Evolutionary conservation across 2,888 invertebrate genomes (phyloP), one percentile per base, ranked within the genome.

Genomic region (Merodon equestris): DNA sequence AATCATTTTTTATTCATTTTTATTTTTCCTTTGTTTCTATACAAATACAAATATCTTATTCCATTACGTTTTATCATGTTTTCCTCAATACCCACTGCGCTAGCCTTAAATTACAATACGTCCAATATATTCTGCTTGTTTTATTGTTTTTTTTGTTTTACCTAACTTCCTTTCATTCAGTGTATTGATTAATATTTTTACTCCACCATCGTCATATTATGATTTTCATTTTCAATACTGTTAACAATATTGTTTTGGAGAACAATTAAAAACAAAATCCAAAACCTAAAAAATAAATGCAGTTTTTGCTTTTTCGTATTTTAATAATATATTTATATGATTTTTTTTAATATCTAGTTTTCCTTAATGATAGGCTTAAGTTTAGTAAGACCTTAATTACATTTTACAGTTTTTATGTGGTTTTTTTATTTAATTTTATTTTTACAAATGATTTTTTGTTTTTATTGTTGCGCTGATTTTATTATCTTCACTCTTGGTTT

Each of bases 11-110:
- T 75, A 75, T 71, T 81, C 81, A 74, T 66, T 81, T 81, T 74
- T 81, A 75, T 81, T 74, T 79, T 81, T 71, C 66, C 68, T 81
- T 74, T 75, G 81, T 81, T 81, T 75, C 81, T 81, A 81, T 81
- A 81, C 81, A 81, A 75, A 81, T 81, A 81, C 81, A 81, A 81
- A 81, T 81, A 75, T 79, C 79, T 79, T 79, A 74, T 74, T 54
- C 63, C 79, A 74, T 74, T 79, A 79, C 79, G 68, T 68, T 64
- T 27, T 74, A 79, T 73, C 79, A 73, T 79, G 73, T 14, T 68
- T 61, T 71, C 53, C 54, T 67, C 73, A 57, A n/a, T 63, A 58
- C 48, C 63, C 58, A 63, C 73, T 74, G 73, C 34, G 50, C 50
- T 61, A 70, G 51, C 36, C 44, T 50, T 63, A 63, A 36, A 63